Evolutionary conservation across 2,888 invertebrate genomes (phyloP), one percentile per base, ranked within the genome.

Genomic region (Eristalis tenax): DNA sequence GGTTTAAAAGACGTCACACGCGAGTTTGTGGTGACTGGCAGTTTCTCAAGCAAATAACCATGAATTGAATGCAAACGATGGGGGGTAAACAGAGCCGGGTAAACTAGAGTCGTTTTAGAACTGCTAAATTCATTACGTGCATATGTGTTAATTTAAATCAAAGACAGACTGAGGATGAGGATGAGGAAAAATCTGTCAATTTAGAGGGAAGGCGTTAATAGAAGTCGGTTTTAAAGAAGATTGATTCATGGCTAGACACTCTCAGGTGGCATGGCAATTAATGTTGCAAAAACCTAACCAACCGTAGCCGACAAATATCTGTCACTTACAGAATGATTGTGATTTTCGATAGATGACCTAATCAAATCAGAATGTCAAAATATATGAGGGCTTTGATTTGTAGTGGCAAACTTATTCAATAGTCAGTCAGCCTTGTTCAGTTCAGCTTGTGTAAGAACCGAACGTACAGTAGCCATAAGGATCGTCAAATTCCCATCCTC

Each of bases 151-250:
- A 59, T 59, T 59, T 13, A 4, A 15, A 59, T 23, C 26, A 26
- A 59, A 59, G 26, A 59, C 59, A 59, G 5, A 26, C 59, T 2
- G 26, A 23, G 26, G 13, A 59, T 23, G 26, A 59, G 59, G 56
- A 5, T 26, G 4, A 8, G 18, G 13, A 26, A 13, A 6, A 50
- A 50, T 50, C 18, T 50, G 50, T 59, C 15, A 4, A 59, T 26
- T 59, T 59, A 59, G 50, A 50, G 1, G 18, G 50, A 59, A 59
- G 26, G 59, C 26, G 59, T 59, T 59, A 59, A 59, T 59, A 59
- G 26, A 15, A 59, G 4, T 59, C 59, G 13, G 59, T 13, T 59
- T 59, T n/a, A 59, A 59, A 59, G 59, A 28, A 50, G 59, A 26
- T 59, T 59, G 59, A 59, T 59, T 59, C 59, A 59, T n/a, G 59